phyloP scores from a whole-genome alignment of 2,888 invertebrate genomes.

The Nezara viridula region DNA sequence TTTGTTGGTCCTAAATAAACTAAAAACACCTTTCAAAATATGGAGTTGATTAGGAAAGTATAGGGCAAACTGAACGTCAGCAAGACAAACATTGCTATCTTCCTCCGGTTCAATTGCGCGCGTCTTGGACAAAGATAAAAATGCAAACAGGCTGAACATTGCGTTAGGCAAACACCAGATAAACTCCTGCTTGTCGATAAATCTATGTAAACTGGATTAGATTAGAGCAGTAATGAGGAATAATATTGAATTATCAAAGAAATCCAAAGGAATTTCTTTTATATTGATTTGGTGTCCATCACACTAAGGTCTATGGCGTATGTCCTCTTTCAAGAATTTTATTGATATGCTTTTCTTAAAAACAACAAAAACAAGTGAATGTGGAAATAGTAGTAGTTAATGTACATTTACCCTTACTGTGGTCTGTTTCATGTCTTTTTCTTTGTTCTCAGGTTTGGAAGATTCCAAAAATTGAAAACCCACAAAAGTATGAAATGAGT shows the following conservation, averaged over 20 bases:
- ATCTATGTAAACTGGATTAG: neutral
- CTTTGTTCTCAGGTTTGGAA: no score
- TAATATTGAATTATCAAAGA: neutral
- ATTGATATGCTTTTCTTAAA: no score
- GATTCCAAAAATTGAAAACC: no score
- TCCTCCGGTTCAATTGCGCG: neutral
- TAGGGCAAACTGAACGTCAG: neutral
- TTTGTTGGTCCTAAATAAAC: neutral
- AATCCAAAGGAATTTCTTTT: neutral
- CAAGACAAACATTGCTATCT: slow-evolving; percentile 12
- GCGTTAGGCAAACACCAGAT: slow-evolving; percentile 7
- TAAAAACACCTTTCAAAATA: neutral
- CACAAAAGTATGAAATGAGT: no score
- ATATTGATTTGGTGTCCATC: no score
- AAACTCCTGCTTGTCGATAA: neutral
- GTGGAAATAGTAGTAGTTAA: no score
- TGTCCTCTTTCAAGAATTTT: no score
- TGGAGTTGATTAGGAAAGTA: neutral
- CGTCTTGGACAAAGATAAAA: neutral
- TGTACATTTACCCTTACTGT: no score
- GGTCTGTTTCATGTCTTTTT: no score
- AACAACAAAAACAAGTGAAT: no score
- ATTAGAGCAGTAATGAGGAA: neutral
- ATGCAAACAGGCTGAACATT: neutral
- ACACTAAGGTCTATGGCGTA: no score